These are phyloP conservation scores for Acrocephalus scirpaceus DNA, from an alignment of 2,797 vertebrate species.

Conservation along the genomic window DNA sequence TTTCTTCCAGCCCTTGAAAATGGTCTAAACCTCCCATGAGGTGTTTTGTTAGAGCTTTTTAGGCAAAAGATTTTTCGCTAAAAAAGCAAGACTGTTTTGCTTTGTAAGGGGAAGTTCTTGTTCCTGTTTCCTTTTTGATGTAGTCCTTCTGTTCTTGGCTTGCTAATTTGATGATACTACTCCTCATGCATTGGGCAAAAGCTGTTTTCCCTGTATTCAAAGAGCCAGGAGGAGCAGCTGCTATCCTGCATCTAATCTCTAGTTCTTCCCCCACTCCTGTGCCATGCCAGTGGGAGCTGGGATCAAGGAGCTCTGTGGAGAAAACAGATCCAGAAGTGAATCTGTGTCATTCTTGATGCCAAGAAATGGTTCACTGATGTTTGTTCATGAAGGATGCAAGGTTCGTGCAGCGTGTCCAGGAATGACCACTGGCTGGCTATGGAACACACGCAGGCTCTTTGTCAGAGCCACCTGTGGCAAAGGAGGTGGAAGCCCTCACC, in stretches of 20 bases:
- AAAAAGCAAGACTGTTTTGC: constrained; percentile 27
- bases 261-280: background rate
- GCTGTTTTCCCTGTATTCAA: constrained; percentile 28
- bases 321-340: background rate
- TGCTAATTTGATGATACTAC: constrained; percentile 44
- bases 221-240: constrained; percentile 49
- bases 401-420: background rate
- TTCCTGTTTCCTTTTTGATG: constrained; percentile 60
- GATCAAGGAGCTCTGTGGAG: background rate
- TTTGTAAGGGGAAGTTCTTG: constrained; percentile 46
- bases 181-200: constrained; percentile 25
- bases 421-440: background rate
- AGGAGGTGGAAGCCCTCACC: background rate
- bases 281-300: background rate
- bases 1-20: constrained; percentile 52
- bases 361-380: background rate
- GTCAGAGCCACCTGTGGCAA: background rate
- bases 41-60: constrained; percentile 10
- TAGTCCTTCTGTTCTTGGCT: constrained; percentile 48
- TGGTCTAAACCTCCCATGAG: constrained; percentile 38
- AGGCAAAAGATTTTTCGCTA: constrained; percentile 16
- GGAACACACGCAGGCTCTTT: background rate
- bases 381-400: background rate
- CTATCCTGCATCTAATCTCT: background rate
- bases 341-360: background rate